Evolutionary conservation across 2,888 invertebrate species (phyloP).

Genomic region (Zele albiditarsus): DNA sequence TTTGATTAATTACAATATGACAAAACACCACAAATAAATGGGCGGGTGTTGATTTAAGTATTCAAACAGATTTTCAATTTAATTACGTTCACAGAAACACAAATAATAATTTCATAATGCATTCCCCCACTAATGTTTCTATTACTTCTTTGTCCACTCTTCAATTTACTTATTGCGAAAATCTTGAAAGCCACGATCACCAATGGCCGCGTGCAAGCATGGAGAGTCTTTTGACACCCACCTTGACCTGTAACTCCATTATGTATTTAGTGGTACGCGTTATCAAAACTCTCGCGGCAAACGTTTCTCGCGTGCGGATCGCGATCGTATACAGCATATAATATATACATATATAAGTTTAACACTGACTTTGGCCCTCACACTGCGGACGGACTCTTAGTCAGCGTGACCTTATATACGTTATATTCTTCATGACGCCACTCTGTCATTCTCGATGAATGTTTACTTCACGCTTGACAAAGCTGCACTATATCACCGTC

Average conservation of each 20-base stretch:
- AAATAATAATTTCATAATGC: no score
- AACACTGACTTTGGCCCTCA: constrained; percentile 26
- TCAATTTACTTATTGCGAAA: constrained; percentile 19
- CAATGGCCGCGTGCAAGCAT: constrained; percentile 54
- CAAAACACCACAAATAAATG: no score
- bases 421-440: constrained; percentile 2
- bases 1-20: no score
- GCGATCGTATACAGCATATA: constrained; percentile 63
- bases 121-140: no score
- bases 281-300: constrained; percentile 57
- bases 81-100: no score
- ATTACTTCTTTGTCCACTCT: not conserved
- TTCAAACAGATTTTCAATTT: no score
- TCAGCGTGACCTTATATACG: not conserved
- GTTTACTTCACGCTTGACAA: not conserved
- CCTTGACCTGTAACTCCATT: constrained; percentile 63
- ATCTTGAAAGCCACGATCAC: constrained; percentile 26
- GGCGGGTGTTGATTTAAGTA: no score
- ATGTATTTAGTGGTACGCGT: constrained; percentile 5
- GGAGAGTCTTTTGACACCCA: constrained; percentile 53
- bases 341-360: not conserved
- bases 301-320: constrained; percentile 70
- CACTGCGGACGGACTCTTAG: not conserved
- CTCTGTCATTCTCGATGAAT: not conserved
- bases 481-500: not conserved